These are phyloP conservation scores for Deilephila porcellus DNA, from an alignment of 2,888 invertebrate species.

Conservation along the genomic window DNA sequence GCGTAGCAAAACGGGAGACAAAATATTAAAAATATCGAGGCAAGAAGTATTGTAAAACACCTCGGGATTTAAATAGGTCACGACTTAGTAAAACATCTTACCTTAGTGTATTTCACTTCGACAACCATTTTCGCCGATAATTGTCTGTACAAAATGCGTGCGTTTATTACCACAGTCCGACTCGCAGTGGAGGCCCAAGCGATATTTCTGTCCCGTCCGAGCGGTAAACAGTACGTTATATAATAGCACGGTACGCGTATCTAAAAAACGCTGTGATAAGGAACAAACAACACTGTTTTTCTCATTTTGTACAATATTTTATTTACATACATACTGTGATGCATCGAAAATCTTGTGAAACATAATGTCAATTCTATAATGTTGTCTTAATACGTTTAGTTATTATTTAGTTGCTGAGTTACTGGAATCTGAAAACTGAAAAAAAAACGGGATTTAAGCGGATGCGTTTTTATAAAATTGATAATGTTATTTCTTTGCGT, in stretches of 20 bases:
- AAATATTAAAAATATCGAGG: too few relatives aligned
- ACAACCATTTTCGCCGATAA: conserved; percentile 68
- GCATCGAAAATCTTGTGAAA: too few relatives aligned
- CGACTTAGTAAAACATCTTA: conserved; percentile 44
- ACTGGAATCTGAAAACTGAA: not conserved
- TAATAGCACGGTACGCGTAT: not conserved
- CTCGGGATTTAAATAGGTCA: not conserved
- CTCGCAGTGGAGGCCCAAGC: conserved; percentile 36
- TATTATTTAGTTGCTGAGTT: not conserved
- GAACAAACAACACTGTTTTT: not conserved
- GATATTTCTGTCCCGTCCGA: not conserved
- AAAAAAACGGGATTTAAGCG: too few relatives aligned
- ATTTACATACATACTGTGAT: not conserved
- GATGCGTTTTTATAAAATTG: too few relatives aligned
- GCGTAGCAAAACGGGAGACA: too few relatives aligned
- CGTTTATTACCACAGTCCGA: conserved; percentile 41
- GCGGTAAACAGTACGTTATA: conserved; percentile 1
- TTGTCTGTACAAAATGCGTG: conserved; percentile 46
- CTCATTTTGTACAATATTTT: not conserved
- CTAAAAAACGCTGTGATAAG: not conserved
- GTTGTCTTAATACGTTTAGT: not conserved
- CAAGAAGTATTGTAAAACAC: not conserved
- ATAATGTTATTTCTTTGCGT: too few relatives aligned
- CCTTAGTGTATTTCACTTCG: conserved; percentile 81
- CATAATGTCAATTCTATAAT: not conserved